Base-by-base conservation (phyloP, 2,888 invertebrate genomes). In the Eupithecia vulgata region DNA sequence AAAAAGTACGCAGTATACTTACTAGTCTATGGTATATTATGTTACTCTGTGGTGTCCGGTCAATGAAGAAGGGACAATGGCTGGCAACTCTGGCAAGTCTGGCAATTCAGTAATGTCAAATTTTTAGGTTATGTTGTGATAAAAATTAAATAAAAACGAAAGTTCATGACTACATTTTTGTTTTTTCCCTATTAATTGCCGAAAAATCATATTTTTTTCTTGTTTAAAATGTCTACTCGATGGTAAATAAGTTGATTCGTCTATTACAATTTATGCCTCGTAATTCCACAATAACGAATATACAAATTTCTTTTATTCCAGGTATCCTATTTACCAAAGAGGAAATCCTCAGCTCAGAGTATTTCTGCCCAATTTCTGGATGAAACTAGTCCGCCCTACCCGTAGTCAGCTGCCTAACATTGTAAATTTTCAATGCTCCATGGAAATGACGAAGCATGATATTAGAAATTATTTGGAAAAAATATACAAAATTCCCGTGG, bases 311-410 rank as follows among this genome's bases (percentile, higher is more conserved):
- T 67, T 6, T 71, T 45, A 25, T 89, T 93, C 66, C 82, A 97
- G 98, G 96, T 99, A 99, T 93, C 99, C 99, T 1, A 85, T 98
- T 48, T 99, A 98, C 90, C 97, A 97, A 90, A 96, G 95, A 88
- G 99, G 99, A 17, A 98, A 98, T 89, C 99, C 99, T n/a, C 99
- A 99, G 87, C 92, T 98, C 45, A 95, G 99, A 74, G 95, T 99
- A 13, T 99, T 98, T 90, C 92, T 99, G 45, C 99, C 99, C 0
- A 98, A 99, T 89, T 99, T 99, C 92, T 99, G 98, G 98, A 96
- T 99, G 96, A 99, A 99, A 93, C 85, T 99, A 25, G 95, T 99
- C 0, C 95, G 96, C 71, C 96, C 98, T 1, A 79, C 89, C 25
- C 90, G 94, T 30, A 95, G 95, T 45, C 96, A 96, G 80, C 97